Evolutionary conservation across 2,113 vertebrate genomes (phyloP), one percentile per base, ranked within the genome.

Genomic region (Eolophus roseicapilla): DNA sequence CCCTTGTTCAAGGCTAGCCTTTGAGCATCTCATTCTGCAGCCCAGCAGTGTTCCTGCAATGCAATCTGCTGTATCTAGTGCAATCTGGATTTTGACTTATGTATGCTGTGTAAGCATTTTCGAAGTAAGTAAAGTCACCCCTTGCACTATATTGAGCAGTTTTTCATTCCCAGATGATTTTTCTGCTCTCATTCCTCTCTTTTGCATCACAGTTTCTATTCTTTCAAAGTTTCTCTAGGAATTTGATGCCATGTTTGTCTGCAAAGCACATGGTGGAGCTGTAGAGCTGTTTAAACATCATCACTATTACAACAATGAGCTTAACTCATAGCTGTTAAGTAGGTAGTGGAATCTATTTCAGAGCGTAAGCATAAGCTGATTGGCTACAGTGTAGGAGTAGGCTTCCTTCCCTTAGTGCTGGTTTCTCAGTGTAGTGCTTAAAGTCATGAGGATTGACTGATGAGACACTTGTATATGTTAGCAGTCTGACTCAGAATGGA

Each of bases 211-310:
- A 9, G 11, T 69, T 91, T 37, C 84, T 8, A 31, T 17, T 62
- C 37, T 1, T 6, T 43, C 21, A 29, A 14, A 86, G 6, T 55
- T 81, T 79, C 65, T 83, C 50, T n/a, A 63, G 64, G 47, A 92
- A 44, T 53, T 44, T 46, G 55, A 53, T 89, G 37, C 27, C 46
- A 18, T 3, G 1, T 82, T 79, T 95, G 27, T 31, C 50, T 63
- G 75, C 33, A 78, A 89, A 94, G 78, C 93, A 82, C 88, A 23
- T 3, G 86, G 82, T 94, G 95, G 92, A 91, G 91, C 94, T 93
- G 44, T 68, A 81, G 95, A 91, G 73, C 90, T 88, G 44, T 49
- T 52, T 84, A 43, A 91, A 39, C 29, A 50, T 47, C 46, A 52
- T 24, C 70, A 27, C 13, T 53, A 47, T 13, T 43, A 20, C 50